A percentile compares a stretch with the other conserved stretches of the same genome.
Conservation (phyloP, 2,797 vertebrate species). For the Xiphorhynchus erythropygius region DNA sequence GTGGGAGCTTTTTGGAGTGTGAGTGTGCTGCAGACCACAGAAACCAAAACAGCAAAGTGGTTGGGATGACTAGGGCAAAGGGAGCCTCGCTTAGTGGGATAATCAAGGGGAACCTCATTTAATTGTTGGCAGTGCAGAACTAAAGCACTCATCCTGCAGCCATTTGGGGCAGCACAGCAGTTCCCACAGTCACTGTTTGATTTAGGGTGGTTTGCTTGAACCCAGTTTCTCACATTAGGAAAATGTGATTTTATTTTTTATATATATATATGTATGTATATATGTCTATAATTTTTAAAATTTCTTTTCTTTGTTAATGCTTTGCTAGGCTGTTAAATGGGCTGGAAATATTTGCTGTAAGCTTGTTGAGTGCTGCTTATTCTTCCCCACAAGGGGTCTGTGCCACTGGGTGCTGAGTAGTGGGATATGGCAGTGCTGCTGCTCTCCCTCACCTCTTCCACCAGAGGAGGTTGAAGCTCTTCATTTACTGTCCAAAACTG, state of each 20-base stretch:
- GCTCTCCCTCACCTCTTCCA: background rate
- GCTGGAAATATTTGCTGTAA: background rate
- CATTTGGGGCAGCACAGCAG: rapidly evolving
- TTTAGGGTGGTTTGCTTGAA: background rate
- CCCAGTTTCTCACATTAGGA: background rate
- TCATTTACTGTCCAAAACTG: background rate
- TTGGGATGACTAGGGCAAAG: background rate
- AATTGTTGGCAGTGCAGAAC: background rate
- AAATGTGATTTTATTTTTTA: background rate
- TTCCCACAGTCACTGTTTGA: background rate
- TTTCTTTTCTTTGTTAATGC: rapidly evolving
- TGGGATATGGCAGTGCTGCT: background rate
- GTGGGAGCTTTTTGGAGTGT: background rate
- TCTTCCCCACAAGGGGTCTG: background rate
- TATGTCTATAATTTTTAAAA: background rate
- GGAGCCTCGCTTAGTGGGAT: background rate
- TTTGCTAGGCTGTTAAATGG: background rate
- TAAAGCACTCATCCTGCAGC: rapidly evolving
- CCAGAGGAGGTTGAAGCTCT: background rate
- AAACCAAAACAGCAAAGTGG: background rate
- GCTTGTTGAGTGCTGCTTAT: rapidly evolving
- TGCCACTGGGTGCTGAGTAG: background rate
- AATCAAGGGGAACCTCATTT: background rate
- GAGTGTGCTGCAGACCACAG: background rate
- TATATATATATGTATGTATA: background rate